Conservation (phyloP, 1,140 invertebrate genomes). For the Zaprionus capensis region DNA sequence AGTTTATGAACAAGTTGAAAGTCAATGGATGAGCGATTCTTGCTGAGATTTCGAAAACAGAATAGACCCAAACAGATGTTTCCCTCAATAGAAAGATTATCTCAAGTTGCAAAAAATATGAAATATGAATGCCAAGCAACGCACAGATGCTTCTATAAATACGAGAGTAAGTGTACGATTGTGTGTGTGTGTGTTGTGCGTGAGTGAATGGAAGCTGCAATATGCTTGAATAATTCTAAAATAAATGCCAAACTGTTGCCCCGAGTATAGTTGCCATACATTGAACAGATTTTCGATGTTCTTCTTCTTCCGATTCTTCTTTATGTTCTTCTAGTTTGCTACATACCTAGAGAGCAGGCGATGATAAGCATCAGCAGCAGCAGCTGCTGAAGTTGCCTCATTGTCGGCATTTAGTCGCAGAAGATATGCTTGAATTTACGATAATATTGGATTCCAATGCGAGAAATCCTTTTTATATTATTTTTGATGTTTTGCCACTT, state of each 20-base stretch:
- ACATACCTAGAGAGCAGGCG: slow-evolving; percentile 61
- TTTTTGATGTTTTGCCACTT: slow-evolving; percentile 22
- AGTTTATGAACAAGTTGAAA: slow-evolving; percentile 18
- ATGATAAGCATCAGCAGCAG: slow-evolving; percentile 61
- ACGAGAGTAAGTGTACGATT: slow-evolving; percentile 7
- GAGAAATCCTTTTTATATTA: slow-evolving; percentile 44
- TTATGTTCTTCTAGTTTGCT: neutral
- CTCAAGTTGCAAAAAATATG: slow-evolving; percentile 29
- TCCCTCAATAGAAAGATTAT: neutral
- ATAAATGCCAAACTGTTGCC: slow-evolving; percentile 15
- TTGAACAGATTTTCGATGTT: slow-evolving; percentile 26
- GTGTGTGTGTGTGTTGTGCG: neutral
- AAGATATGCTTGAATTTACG: slow-evolving; percentile 23
- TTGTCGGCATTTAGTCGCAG: slow-evolving; percentile 47
- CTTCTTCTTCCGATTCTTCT: neutral
- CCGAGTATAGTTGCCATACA: neutral
- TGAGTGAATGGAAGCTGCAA: slow-evolving; percentile 26
- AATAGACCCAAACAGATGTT: slow-evolving; percentile 6
- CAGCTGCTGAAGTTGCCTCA: slow-evolving; percentile 50
- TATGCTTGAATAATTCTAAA: slow-evolving; percentile 37
- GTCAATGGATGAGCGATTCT: slow-evolving; percentile 6
- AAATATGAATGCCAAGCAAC: slow-evolving; percentile 34
- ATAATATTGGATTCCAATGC: slow-evolving; percentile 24
- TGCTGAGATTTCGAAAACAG: neutral
- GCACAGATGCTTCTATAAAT: slow-evolving; percentile 39